Evolutionary conservation across 2,113 vertebrate species (phyloP).

Genomic region (crab-eating macaque (Macaca fascicularis)): T2T-MFA8v1.1 NC_088381.1:143040501-143041000

Average conservation of each 20-base stretch:
- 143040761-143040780: not conserved
- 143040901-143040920: not conserved
- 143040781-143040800: not conserved
- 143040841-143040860: not conserved
- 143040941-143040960: too few relatives aligned
- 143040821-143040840: not conserved
- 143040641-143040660: slow-evolving; percentile 46
- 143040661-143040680: not conserved
- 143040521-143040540: too few relatives aligned
- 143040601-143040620: too few relatives aligned
- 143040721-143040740: slow-evolving; percentile 18
- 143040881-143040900: not conserved
- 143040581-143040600: too few relatives aligned
- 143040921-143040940: too few relatives aligned
- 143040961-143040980: too few relatives aligned
- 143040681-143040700: slow-evolving; percentile 14
- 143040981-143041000: too few relatives aligned
- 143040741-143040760: not conserved
- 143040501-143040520: too few relatives aligned
- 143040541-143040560: too few relatives aligned
- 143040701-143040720: not conserved
- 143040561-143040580: too few relatives aligned
- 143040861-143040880: not conserved
- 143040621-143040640: too few relatives aligned
- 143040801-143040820: slow-evolving; percentile 24